Percentiles rank a stretch among this genome's conserved stretches.
These are phyloP conservation scores for Neolamprologus sp. DNA, from an alignment of 2,113 vertebrate genomes.

Conservation along the genomic window DNA sequence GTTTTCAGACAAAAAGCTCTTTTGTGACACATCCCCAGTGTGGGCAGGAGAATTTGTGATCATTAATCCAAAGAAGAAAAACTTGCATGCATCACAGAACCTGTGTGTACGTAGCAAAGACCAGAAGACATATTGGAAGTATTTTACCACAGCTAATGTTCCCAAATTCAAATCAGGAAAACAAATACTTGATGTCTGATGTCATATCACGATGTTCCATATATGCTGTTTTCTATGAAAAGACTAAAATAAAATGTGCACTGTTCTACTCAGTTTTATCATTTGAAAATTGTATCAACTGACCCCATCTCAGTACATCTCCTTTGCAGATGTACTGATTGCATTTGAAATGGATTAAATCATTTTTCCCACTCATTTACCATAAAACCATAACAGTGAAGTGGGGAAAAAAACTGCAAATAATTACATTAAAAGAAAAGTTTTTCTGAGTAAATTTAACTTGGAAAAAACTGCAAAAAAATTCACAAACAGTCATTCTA, in stretches of 20 bases:
- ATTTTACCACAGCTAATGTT: background rate
- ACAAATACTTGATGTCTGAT: background rate
- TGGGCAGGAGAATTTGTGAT: background rate
- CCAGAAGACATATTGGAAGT: background rate
- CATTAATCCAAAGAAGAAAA: background rate
- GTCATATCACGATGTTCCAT: background rate
- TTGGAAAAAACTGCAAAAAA: rapidly evolving
- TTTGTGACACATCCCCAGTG: background rate
- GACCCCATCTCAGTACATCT: background rate
- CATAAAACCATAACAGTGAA: background rate
- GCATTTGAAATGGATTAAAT: background rate
- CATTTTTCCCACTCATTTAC: background rate
- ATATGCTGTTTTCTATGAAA: background rate
- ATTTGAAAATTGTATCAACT: background rate
- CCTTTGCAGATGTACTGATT: too few relatives aligned
- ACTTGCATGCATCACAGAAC: background rate
- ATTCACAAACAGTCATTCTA: rapidly evolving
- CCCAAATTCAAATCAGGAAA: background rate
- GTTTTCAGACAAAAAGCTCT: background rate
- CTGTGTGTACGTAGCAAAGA: background rate
- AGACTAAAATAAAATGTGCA: background rate
- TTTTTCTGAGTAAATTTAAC: rapidly evolving
- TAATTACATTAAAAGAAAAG: background rate
- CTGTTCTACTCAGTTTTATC: background rate
- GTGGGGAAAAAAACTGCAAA: background rate